phyloP scores from a whole-genome alignment of 2,888 invertebrate species.

The Tetanocera ferruginea region DNA sequence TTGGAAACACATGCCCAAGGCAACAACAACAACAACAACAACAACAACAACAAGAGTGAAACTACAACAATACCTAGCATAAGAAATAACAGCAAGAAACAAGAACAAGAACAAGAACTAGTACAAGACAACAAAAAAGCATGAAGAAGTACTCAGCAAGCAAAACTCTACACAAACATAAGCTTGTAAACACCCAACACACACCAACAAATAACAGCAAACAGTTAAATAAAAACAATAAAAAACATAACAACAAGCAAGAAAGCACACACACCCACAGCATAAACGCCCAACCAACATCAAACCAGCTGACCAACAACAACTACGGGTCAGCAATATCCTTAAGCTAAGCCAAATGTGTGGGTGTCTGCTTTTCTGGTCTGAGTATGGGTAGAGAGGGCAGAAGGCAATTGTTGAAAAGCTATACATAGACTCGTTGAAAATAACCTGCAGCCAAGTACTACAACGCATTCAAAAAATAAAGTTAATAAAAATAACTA shows the following conservation, averaged over 20 bases:
- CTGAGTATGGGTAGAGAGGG: background rate
- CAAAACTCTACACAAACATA: background rate
- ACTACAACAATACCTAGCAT: background rate
- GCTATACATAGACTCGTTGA: slow-evolving; percentile 12
- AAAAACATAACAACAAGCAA: slow-evolving; percentile 43
- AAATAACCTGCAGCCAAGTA: slow-evolving; percentile 34
- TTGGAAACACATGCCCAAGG: background rate
- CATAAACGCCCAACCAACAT: background rate
- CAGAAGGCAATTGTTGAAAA: background rate
- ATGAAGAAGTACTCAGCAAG: slow-evolving; percentile 37
- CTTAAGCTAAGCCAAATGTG: background rate
- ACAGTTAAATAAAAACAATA: slow-evolving; percentile 49
- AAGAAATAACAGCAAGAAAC: slow-evolving; percentile 3
- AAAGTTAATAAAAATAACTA: slow-evolving; percentile 38
- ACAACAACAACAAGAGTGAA: background rate
- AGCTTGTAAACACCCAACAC: slow-evolving; percentile 43
- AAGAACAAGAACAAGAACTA: too few species aligned
- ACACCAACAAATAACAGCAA: slow-evolving; percentile 41
- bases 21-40: background rate
- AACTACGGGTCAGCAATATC: background rate
- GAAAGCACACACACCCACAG: background rate
- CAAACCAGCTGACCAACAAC: background rate
- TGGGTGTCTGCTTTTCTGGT: background rate
- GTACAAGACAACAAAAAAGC: slow-evolving; percentile 41
- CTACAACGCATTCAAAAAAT: slow-evolving; percentile 23